Conservation (phyloP, 2,888 invertebrate species). For the Nomada goodeniana region DNA sequence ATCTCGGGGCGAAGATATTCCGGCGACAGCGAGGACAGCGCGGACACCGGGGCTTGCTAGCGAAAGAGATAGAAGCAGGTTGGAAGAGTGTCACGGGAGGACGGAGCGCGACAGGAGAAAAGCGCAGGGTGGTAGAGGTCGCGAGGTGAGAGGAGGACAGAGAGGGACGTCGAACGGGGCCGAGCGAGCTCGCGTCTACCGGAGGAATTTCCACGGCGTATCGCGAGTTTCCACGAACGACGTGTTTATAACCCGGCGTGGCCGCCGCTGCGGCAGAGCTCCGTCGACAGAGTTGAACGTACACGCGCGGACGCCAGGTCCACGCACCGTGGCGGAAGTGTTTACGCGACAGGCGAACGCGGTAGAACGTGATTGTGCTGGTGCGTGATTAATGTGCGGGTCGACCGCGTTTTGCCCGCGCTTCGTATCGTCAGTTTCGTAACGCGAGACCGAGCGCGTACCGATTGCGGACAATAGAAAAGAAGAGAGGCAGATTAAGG, state of each 20-base stretch:
- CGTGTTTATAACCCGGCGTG: conserved; percentile 27
- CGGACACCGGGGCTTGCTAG: conserved; percentile 38
- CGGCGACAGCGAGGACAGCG: conserved; percentile 55
- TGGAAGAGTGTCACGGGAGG: conserved; percentile 5
- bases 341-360: conserved; percentile 28
- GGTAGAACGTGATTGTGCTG: conserved; percentile 65
- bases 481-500: background rate
- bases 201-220: conserved; percentile 30
- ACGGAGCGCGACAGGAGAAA: conserved; percentile 5
- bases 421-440: conserved; percentile 22
- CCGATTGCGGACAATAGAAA: background rate
- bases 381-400: conserved; percentile 68
- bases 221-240: conserved; percentile 4
- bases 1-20: conserved; percentile 62
- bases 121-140: conserved; percentile 21
- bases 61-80: conserved; percentile 9
- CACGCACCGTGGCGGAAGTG: conserved; percentile 34
- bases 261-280: background rate
- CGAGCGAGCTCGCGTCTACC: conserved; percentile 9
- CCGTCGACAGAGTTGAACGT: conserved; percentile 19
- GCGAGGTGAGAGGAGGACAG: background rate
- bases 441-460: background rate
- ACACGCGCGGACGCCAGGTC: background rate
- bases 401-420: conserved; percentile 48
- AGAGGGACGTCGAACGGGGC: conserved; percentile 30